A percentile compares a stretch with the other conserved stretches of the same genome.
These are phyloP conservation scores for Anticlea derivata DNA, from an alignment of 2,888 invertebrate genomes.

Conservation along the genomic window DNA sequence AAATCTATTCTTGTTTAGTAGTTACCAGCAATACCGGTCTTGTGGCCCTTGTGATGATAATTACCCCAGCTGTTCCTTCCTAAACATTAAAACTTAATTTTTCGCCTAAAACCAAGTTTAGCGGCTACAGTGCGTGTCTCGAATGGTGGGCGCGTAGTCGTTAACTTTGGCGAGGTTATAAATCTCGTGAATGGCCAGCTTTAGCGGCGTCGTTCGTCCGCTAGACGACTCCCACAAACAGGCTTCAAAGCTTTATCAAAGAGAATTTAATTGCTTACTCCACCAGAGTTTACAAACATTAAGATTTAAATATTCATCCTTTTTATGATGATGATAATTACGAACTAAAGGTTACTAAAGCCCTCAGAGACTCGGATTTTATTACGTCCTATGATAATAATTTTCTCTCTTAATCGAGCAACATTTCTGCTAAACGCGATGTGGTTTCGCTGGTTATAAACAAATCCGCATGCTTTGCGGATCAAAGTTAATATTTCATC, in stretches of 20 bases:
- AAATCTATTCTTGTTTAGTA: constrained; percentile 1
- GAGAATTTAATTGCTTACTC: constrained; percentile 67
- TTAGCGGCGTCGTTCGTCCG: constrained; percentile 62
- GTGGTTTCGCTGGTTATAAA: constrained; percentile 17
- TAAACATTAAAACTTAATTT: constrained; percentile 65
- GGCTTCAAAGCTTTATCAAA: constrained; percentile 66
- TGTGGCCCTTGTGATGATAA: constrained; percentile 53
- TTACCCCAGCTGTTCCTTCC: constrained; percentile 61
- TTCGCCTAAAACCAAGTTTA: constrained; percentile 62
- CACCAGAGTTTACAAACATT: constrained; percentile 56
- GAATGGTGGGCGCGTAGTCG: constrained; percentile 67
- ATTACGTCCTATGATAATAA: constrained; percentile 27
- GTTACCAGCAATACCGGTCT: constrained; percentile 42
- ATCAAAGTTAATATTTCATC: constrained; percentile 21
- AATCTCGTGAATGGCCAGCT: constrained; percentile 69
- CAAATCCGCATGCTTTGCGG: constrained; percentile 21
- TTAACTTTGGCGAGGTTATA: constrained; percentile 74
- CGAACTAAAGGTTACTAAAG: constrained; percentile 39
- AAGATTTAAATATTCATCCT: constrained; percentile 50
- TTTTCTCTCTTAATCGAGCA: constrained; percentile 23
- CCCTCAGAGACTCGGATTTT: constrained; percentile 25
- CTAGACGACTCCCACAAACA: constrained; percentile 59
- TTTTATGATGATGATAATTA: constrained; percentile 46
- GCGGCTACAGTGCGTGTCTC: constrained; percentile 64
- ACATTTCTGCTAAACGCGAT: constrained; percentile 11